Conservation (phyloP, 2,113 vertebrate genomes). For the Brachyhypopomus gauderio region DNA sequence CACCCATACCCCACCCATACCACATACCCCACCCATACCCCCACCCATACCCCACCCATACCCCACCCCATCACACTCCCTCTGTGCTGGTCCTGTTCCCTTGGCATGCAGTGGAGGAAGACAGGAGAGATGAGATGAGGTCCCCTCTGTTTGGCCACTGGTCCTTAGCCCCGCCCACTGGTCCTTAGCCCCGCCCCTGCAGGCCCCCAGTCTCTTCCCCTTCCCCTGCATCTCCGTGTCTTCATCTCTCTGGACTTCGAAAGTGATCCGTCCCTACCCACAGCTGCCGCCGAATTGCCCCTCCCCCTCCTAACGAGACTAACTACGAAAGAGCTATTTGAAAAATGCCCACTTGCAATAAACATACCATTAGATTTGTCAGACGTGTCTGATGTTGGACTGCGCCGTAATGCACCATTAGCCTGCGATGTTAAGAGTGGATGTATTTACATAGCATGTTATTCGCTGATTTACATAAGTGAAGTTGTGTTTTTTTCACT, state of each 20-base stretch:
- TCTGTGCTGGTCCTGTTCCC: too few relatives aligned
- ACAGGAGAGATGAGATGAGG: conserved; percentile 28
- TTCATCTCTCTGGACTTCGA: neutral
- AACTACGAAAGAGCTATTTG: conserved; percentile 24
- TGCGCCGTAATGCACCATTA: conserved; percentile 20
- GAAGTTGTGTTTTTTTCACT: neutral
- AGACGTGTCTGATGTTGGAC: conserved; percentile 11
- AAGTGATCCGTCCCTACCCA: conserved; percentile 24
- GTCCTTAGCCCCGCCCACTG: conserved; percentile 55
- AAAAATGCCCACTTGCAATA: conserved; percentile 14
- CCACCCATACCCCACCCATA: too few relatives aligned
- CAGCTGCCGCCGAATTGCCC: conserved; percentile 24
- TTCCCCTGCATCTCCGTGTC: conserved; percentile 8
- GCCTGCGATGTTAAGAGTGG: conserved; percentile 2
- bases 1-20: too few relatives aligned
- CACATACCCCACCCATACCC: too few relatives aligned
- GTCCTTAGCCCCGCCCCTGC: conserved; percentile 33
- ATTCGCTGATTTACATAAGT: neutral
- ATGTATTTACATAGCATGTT: conserved; percentile 5
- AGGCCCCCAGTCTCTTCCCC: neutral
- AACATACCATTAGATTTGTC: conserved; percentile 30
- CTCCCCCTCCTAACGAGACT: conserved; percentile 12
- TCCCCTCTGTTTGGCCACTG: conserved; percentile 59
- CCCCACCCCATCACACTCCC: too few relatives aligned
- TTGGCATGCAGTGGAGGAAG: too few relatives aligned